Evolutionary conservation across 2,888 invertebrate genomes (phyloP), one percentile per base, ranked within the genome.

Genomic region (Synanthedon formicaeformis): DNA sequence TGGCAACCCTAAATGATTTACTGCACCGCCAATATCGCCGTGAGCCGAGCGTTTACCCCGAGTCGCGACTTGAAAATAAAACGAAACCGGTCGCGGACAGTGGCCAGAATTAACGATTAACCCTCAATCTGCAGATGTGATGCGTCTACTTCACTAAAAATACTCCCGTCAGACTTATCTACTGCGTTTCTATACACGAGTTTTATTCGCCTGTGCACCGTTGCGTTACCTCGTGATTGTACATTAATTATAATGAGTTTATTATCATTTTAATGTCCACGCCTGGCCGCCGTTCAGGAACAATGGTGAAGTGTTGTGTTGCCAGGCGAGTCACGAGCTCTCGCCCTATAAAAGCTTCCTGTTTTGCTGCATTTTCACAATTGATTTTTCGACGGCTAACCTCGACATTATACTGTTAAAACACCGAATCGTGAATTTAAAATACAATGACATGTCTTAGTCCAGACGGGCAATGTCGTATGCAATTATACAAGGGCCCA

Each of bases 41-140:
- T 65, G 64, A 58, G 62, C 57, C 60, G 66, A 65, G 62, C 68
- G 65, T 69, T 72, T 69, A 67, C 69, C 74, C 63, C 58, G 56
- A 45, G 59, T 58, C 60, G 65, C 61, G 63, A 59, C 63, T 64
- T 59, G 62, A 74, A 75, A 75, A 71, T 69, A 70, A 69, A 67
- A 64, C 58, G 57, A 64, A 81, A 82, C 85, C 82, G 81, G 84
- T 83, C 68, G 23, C 23, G 60, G 66, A 62, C 70, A 65, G 67
- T 73, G 75, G 73, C 77, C 82, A 75, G 80, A 81, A 81, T 81
- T 72, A 10, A 67, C 75, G 75, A 81, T 77, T 77, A 78, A 75
- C 50, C 58, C 54, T 59, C 58, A 58, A 75, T 75, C 73, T 71
- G 70, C 71, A 67, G 68, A 67, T 63, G 66, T 65, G 71, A 72